These are phyloP conservation scores for Datnioides undecimradiatus DNA, from an alignment of 2,113 vertebrate species.

Conservation along the genomic window DNA sequence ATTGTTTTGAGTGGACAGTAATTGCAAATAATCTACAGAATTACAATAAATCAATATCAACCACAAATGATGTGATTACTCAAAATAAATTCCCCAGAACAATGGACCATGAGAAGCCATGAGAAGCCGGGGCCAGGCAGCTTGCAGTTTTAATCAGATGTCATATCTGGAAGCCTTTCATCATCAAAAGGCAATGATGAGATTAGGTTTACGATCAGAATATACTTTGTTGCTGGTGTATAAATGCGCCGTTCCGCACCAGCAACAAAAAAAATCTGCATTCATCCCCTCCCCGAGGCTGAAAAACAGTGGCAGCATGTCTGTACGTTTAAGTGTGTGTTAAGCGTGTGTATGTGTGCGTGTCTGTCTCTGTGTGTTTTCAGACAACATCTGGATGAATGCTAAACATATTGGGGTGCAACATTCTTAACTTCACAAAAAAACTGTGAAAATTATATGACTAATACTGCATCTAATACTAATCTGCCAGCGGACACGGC, in stretches of 20 bases:
- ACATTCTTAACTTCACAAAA: background rate
- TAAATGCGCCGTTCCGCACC: constrained; percentile 21
- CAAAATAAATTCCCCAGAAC: constrained; percentile 45
- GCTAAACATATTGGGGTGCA: background rate
- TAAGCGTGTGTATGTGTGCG: background rate
- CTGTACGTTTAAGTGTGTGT: background rate
- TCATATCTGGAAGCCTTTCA: constrained; percentile 54
- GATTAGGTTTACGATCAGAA: constrained; percentile 50
- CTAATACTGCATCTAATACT: too few species aligned
- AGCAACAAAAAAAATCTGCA: constrained; percentile 30
- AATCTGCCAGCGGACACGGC: background rate
- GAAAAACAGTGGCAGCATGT: constrained; percentile 13
- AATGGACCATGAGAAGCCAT: constrained; percentile 14
- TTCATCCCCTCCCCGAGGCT: constrained; percentile 18
- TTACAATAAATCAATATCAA: constrained; percentile 45
- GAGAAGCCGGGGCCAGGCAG: constrained; percentile 7
- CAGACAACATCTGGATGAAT: background rate
- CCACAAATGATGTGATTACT: constrained; percentile 31
- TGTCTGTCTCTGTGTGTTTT: background rate
- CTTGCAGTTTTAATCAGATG: constrained; percentile 55
- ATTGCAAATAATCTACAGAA: constrained; percentile 49
- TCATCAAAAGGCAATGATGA: constrained; percentile 64
- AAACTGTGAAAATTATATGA: background rate
- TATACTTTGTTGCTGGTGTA: constrained; percentile 7
- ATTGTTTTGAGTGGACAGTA: constrained; percentile 48